Base-by-base conservation (phyloP, 2,888 invertebrate species). In the Steinernema carpocapsae region DNA sequence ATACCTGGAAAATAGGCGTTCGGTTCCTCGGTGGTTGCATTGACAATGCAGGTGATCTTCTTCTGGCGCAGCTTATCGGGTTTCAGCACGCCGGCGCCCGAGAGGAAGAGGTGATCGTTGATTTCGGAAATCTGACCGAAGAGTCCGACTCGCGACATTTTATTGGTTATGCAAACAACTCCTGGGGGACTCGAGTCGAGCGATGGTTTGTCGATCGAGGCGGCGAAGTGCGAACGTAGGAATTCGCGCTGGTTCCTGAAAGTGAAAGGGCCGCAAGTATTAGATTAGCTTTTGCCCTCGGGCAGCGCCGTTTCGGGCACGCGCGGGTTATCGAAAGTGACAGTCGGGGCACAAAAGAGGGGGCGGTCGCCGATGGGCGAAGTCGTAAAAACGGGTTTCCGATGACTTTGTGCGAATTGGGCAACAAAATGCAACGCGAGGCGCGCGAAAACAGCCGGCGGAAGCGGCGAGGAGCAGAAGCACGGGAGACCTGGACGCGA, bases 1-100 rank as follows among this genome's bases (percentile, higher is more conserved):
- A 19, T 71, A 80, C 88, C 88, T 37, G 88, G 87, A 29, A 89
- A 76, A 77, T 88, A 86, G 2, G 89, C 82, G 75, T 87, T 88
- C 0, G 94, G 94, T 64, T 94, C 90, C 87, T 94, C 94, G 0
- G 93, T 92, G 0, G 94, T 94, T 24, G 92, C 92, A 87, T 93
- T 94, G 73, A 94, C 91, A 48, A 94, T 92, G 83, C 93, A 92
- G 0, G 92, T 92, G 72, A 94, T 92, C 70, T 82, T 79, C 64
- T 91, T 91, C 1, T 91, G 91, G 78, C 91, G 91, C 45, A 94
- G 90, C 70, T 92, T 91, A 1, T 92, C 91, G 0, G 92, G 92
- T 71, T 92, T 91, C 24, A 92, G 90, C 0, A 92, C 92, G 71
- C 92, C 92, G 0, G 94, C 94, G 17, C 94, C 94, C 82, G 93